Conservation (phyloP, 92 coral and sea anemone genomes). For the Palythoa heliodiscus region DNA sequence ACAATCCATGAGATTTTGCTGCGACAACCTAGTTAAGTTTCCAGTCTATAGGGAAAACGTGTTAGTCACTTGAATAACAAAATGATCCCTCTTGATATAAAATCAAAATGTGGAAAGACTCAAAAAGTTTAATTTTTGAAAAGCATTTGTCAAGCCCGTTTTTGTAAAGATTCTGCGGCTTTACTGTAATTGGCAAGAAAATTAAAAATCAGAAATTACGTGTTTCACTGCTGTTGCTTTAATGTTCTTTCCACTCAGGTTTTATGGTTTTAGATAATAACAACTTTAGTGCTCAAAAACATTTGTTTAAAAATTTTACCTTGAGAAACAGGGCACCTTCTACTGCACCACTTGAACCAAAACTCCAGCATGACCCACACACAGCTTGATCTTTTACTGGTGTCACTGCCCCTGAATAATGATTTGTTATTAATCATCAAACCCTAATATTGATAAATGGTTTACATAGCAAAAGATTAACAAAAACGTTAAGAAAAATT, state of each 20-base stretch:
- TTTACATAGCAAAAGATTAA: too few relatives aligned
- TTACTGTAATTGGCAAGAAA: too few relatives aligned
- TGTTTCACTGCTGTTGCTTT: too few relatives aligned
- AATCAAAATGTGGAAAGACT: too few relatives aligned
- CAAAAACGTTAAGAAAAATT: too few relatives aligned
- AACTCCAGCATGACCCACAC: conserved; percentile 99
- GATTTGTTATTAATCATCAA: background rate
- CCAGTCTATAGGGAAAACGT: conserved; percentile 62
- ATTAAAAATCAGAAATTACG: too few relatives aligned
- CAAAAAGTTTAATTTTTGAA: too few relatives aligned
- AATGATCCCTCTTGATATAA: too few relatives aligned
- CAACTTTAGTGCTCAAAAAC: too few relatives aligned
- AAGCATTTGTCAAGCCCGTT: too few relatives aligned
- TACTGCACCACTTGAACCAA: conserved; percentile 95
- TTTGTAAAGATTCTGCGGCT: too few relatives aligned
- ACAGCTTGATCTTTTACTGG: conserved; percentile 97
- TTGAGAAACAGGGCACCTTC: conserved; percentile 93
- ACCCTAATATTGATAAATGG: background rate
- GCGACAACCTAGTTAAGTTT: conserved; percentile 77
- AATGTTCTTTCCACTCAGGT: background rate
- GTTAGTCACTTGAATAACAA: too few relatives aligned
- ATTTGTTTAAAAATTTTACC: conserved; percentile 35
- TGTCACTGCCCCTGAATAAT: conserved; percentile 87
- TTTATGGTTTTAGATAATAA: background rate
- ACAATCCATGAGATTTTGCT: conserved; percentile 92